phyloP scores from a whole-genome alignment of 2,113 vertebrate genomes.

The Cathartes aura region DNA sequence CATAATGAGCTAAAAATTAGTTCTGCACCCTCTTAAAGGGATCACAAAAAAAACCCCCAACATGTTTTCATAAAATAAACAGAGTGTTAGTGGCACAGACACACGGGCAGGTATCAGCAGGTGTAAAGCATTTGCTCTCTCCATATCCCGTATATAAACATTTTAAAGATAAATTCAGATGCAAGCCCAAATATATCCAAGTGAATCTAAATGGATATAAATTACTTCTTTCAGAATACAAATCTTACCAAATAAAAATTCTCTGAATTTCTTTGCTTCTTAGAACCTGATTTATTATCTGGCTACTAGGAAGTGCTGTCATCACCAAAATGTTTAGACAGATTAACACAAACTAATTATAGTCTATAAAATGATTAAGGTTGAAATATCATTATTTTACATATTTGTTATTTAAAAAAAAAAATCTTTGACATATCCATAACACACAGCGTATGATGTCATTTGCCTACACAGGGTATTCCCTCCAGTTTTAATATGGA shows the following conservation, averaged over 20 bases:
- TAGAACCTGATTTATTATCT: conserved; percentile 27
- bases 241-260: conserved; percentile 1
- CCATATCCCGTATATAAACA: not conserved
- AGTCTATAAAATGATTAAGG: not conserved
- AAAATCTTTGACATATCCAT: not conserved
- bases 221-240: not conserved
- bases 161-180: conserved; percentile 2
- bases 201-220: conserved; percentile 32
- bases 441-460: fast-evolving
- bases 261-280: not conserved
- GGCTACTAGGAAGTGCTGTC: conserved; percentile 21
- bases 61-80: conserved; percentile 18
- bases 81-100: not conserved
- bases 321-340: not conserved
- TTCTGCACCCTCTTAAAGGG: conserved; percentile 48
- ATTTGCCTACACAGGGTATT: not conserved
- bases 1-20: conserved; percentile 69
- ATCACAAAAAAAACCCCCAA: not conserved
- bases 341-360: conserved; percentile 20
- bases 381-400: conserved; percentile 1
- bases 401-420: not conserved
- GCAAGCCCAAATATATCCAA: not conserved
- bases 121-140: conserved; percentile 12
- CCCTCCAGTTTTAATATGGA: not conserved
- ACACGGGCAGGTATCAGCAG: not conserved